Evolutionary conservation across 2,113 vertebrate genomes (phyloP).

Genomic region (Thamnophis sirtalis): DNA sequence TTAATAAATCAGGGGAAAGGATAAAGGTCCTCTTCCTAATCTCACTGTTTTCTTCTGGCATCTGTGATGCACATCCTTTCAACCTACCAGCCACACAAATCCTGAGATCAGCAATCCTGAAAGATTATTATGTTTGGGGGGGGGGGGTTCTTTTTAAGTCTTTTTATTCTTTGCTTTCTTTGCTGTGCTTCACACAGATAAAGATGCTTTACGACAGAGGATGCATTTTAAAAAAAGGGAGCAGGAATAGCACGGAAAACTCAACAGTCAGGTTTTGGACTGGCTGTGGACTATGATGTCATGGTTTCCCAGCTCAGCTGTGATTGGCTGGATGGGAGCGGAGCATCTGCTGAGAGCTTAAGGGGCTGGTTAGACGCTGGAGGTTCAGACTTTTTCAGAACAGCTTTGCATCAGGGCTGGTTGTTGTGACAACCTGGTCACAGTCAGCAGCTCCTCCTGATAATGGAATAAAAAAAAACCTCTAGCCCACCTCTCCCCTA

Average conservation of each 20-base stretch:
- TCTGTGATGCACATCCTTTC: neutral
- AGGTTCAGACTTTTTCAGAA: conserved; percentile 83
- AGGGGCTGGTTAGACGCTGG: conserved; percentile 78
- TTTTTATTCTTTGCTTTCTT: neutral
- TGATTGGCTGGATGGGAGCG: conserved; percentile 74
- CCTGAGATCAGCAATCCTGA: neutral
- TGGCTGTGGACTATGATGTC: conserved; percentile 90
- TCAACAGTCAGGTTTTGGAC: conserved; percentile 67
- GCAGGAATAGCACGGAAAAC: conserved; percentile 61
- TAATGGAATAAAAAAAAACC: conserved; percentile 70
- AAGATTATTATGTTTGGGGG: neutral
- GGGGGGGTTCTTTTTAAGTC: neutral
- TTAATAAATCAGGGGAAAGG: neutral
- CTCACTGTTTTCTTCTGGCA: neutral
- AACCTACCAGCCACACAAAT: neutral
- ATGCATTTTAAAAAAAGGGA: conserved; percentile 25
- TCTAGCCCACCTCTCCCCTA: conserved; percentile 28
- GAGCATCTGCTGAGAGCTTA: conserved; percentile 86
- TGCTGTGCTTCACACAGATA: neutral
- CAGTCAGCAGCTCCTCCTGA: conserved; percentile 71
- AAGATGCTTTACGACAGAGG: neutral
- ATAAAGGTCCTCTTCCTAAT: neutral
- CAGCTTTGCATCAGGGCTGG: conserved; percentile 80
- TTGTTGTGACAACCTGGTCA: conserved; percentile 89
- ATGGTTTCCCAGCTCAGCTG: conserved; percentile 73